These are phyloP conservation scores for Drosophila pseudoananassae DNA, from an alignment of 1,140 invertebrate genomes.

Conservation along the genomic window DNA sequence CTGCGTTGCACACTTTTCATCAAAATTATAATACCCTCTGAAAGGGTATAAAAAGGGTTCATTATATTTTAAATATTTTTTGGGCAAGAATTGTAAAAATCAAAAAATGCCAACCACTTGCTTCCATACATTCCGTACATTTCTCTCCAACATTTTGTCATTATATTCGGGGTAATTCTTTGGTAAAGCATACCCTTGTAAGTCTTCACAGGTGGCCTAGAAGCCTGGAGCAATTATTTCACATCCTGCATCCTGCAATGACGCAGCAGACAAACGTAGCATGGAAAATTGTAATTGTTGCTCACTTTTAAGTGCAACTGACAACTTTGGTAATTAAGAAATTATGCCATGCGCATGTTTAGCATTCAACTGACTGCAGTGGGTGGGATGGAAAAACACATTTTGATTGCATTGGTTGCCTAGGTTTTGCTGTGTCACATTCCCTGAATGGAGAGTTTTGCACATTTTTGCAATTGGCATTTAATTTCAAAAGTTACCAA, in stretches of 20 bases:
- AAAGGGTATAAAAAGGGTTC: too few species aligned
- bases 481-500: constrained; percentile 64
- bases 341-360: constrained; percentile 76
- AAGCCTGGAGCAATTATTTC: constrained; percentile 9
- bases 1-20: too few species aligned
- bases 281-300: constrained; percentile 42
- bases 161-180: not conserved
- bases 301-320: constrained; percentile 61
- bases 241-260: constrained; percentile 3
- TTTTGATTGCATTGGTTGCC: constrained; percentile 61
- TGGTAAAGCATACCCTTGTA: not conserved
- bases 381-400: constrained; percentile 2
- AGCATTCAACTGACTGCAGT: constrained; percentile 15
- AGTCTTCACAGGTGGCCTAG: not conserved
- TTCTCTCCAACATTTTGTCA: not conserved
- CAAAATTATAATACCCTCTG: too few species aligned
- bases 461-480: constrained; percentile 63
- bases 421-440: constrained; percentile 32
- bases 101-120: too few species aligned
- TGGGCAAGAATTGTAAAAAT: too few species aligned
- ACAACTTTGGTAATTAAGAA: constrained; percentile 80
- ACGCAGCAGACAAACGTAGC: constrained; percentile 31
- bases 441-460: constrained; percentile 12
- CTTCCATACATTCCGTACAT: not conserved
- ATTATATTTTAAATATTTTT: too few species aligned